A percentile compares a stretch with the other conserved stretches of the same genome.
Conservation (phyloP, 2,797 vertebrate genomes). For the Enteromius mattozi region DNA sequence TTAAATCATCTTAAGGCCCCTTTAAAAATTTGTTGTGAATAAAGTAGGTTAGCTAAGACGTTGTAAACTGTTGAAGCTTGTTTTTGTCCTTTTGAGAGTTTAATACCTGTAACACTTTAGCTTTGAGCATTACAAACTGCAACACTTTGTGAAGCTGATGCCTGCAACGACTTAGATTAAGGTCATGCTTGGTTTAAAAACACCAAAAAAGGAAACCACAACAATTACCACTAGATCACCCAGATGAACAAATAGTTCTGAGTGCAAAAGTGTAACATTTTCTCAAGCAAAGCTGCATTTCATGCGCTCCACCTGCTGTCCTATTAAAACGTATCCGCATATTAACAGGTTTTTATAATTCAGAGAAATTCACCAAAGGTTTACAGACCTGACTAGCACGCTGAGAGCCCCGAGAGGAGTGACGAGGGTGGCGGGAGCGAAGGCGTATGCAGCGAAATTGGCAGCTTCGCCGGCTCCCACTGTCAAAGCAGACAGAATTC, state of each 20-base stretch:
- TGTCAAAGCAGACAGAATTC: slow-evolving; percentile 64
- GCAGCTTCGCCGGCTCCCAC: slow-evolving; percentile 98
- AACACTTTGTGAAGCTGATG: neutral
- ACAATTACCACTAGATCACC: neutral
- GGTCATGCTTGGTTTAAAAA: neutral
- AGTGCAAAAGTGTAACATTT: neutral
- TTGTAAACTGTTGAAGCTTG: neutral
- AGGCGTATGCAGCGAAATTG: slow-evolving; percentile 98
- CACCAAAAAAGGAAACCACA: neutral
- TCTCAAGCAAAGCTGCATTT: neutral
- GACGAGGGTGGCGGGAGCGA: slow-evolving; percentile 95
- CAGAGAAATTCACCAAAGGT: neutral
- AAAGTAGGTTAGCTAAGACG: neutral
- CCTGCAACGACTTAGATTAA: neutral
- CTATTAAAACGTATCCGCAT: neutral
- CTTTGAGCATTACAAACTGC: neutral
- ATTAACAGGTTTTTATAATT: neutral
- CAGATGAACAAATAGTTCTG: neutral
- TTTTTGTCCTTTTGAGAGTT: slow-evolving; percentile 7
- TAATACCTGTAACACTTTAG: neutral
- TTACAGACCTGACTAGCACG: slow-evolving; percentile 93
- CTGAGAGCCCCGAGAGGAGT: slow-evolving; percentile 97
- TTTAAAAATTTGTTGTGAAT: neutral
- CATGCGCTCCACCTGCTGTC: neutral
- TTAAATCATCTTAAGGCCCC: neutral